phyloP scores from a whole-genome alignment of 2,797 vertebrate species.

The Rhodeus uyekii region DNA sequence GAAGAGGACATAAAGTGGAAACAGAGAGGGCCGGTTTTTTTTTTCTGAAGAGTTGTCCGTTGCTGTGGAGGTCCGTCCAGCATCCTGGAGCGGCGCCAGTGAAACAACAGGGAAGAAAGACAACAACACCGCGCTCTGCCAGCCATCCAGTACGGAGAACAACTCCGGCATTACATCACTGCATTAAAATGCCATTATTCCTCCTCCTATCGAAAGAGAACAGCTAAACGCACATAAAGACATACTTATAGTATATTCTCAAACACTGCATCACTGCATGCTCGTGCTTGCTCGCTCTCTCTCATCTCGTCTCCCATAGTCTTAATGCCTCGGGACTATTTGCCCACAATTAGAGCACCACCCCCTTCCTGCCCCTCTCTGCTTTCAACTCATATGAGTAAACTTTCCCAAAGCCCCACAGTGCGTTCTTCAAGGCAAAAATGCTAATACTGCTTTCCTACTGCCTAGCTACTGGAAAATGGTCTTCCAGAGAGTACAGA shows the following conservation, averaged over 20 bases:
- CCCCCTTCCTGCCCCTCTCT: conserved; percentile 50
- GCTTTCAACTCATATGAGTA: conserved; percentile 64
- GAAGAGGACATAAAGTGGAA: conserved; percentile 78
- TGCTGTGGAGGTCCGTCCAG: conserved; percentile 82
- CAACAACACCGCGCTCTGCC: conserved; percentile 85
- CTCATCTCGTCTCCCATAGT: conserved; percentile 49
- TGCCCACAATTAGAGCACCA: conserved; percentile 59
- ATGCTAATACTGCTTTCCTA: conserved; percentile 58
- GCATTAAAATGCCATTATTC: conserved; percentile 80
- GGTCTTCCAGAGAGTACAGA: conserved; percentile 43
- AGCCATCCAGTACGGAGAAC: conserved; percentile 76
- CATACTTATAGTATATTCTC: conserved; percentile 38
- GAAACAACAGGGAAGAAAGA: conserved; percentile 81
- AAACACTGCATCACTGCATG: conserved; percentile 33
- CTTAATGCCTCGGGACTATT: conserved; percentile 60
- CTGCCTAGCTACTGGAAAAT: conserved; percentile 64
- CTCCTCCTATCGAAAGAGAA: conserved; percentile 40
- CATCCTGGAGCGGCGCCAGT: conserved; percentile 83
- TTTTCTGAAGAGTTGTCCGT: conserved; percentile 60
- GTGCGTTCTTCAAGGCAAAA: conserved; percentile 60
- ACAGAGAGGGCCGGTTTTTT: conserved; percentile 58
- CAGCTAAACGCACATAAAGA: conserved; percentile 40
- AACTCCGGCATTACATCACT: conserved; percentile 90
- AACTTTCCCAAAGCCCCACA: conserved; percentile 66
- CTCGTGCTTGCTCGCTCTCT: conserved; percentile 28